Evolutionary conservation across 1,140 invertebrate species (phyloP).

Genomic region (Zophobas morio): DNA sequence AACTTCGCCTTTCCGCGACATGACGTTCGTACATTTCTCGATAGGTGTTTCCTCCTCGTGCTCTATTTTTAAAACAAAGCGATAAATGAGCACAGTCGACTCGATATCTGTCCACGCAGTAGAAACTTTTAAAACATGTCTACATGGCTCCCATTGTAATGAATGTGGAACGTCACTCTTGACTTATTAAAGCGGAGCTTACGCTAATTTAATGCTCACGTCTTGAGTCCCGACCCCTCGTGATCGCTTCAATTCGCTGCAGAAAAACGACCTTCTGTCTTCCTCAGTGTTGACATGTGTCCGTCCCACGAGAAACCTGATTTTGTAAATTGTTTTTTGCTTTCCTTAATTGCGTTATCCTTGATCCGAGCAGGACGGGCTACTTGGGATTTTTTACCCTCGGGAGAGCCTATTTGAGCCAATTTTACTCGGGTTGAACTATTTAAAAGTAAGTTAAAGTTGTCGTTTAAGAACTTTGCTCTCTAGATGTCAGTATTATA

Average conservation of each 20-base stretch:
- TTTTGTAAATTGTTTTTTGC: conserved; percentile 11
- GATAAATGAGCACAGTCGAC: too few relatives aligned
- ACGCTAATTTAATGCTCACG: conserved; percentile 5
- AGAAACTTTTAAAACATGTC: not conserved
- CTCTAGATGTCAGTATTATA: too few relatives aligned
- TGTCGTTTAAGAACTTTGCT: too few relatives aligned
- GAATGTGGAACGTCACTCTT: conserved; percentile 7
- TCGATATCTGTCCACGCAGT: too few relatives aligned
- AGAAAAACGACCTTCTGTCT: conserved; percentile 21
- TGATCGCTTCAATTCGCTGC: not conserved
- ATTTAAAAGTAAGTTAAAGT: too few relatives aligned
- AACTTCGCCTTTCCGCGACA: too few relatives aligned
- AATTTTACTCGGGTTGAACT: not conserved
- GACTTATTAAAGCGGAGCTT: conserved; percentile 3
- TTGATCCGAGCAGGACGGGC: too few relatives aligned
- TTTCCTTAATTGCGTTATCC: not conserved
- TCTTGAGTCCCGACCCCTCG: not conserved
- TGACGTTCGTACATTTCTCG: too few relatives aligned
- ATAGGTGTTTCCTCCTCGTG: too few relatives aligned
- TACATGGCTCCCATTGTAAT: conserved; percentile 1
- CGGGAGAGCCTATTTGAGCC: not conserved
- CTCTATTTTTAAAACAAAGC: too few relatives aligned
- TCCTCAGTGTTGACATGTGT: conserved; percentile 6
- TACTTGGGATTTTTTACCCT: not conserved
- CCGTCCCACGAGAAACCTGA: not conserved